Base-by-base conservation (phyloP, 1,140 invertebrate genomes). In the Tetranychus urticae region DNA sequence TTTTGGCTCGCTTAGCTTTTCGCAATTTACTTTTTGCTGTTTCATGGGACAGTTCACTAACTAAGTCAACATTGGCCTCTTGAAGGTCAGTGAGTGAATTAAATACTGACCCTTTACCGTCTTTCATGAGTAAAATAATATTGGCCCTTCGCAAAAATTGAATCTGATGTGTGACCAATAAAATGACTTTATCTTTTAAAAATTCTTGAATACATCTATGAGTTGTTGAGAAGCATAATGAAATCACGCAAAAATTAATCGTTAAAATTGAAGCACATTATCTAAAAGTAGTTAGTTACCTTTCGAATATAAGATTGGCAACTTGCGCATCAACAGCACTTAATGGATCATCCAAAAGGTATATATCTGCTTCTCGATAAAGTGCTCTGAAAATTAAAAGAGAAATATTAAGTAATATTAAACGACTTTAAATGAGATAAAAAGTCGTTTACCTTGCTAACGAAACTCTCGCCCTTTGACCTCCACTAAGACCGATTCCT, bases 91-190 rank as follows among this genome's bases (percentile, higher is more conserved):
- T 33, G 23, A 31, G 31, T 2, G 50, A 52, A 23, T 52, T 52
- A 33, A 52, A 52, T 23, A 4, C 7, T 13, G n/a, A n/a, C n/a
- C 31, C 55, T 52, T 56, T 13, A 23, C 64, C 90, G 68, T 56
- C 74, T 1, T 61, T 56, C 6, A 65, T 31, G 2, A 65, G 13
- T 2, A 65, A 36, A 60, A 65, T 65, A 54, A 57, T 63, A 10
- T 13, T 33, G 23, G 63, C 56, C 52, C 59, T 62, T 46, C 35
- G 33, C 5, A 64, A 39, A 70, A 67, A 70, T 70, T 81, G 75
- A 31, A 79, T 65, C 62, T 80, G 76, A 72, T 81, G 77, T 2
- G 80, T 81, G 3, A 81, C 77, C 63, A 83, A 76, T 12, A 86
- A 69, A 45, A 83, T 75, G 8, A 81, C 82, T 72, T 85, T 84